Evolutionary conservation across 92 coral and sea anemone species (phyloP).

Genomic region (Blastomussa wellsi): DNA sequence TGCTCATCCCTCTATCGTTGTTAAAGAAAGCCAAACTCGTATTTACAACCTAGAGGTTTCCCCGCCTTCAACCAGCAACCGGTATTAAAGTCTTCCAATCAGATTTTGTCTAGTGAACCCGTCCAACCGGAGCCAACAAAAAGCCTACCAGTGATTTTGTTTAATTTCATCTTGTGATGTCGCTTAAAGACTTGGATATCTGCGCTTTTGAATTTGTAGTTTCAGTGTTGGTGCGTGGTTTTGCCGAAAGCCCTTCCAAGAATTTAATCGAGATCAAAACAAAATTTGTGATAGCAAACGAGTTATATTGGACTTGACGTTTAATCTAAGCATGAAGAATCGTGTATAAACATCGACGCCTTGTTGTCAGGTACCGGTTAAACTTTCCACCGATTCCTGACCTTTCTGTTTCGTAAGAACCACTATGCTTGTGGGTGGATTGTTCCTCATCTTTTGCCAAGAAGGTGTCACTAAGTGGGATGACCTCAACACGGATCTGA

Average conservation of each 20-base stretch:
- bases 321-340: background rate
- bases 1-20: background rate
- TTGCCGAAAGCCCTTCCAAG: background rate
- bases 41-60: background rate
- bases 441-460: slow-evolving; percentile 16
- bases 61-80: background rate
- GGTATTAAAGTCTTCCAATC: background rate
- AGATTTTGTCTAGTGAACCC: background rate
- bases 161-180: background rate
- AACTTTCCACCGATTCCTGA: slow-evolving; percentile 5
- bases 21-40: background rate
- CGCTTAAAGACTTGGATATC: background rate
- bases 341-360: background rate
- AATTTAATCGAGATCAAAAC: background rate
- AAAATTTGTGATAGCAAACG: background rate
- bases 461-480: slow-evolving; percentile 10
- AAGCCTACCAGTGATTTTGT: background rate
- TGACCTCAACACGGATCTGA: slow-evolving; percentile 18
- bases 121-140: background rate
- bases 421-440: slow-evolving; percentile 40
- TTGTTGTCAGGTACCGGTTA: slow-evolving; percentile 35
- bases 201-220: background rate
- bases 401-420: background rate
- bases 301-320: background rate
- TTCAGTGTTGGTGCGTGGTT: background rate